Evolutionary conservation across 2,797 vertebrate genomes (phyloP).

Genomic region (Leuciscus waleckii): DNA sequence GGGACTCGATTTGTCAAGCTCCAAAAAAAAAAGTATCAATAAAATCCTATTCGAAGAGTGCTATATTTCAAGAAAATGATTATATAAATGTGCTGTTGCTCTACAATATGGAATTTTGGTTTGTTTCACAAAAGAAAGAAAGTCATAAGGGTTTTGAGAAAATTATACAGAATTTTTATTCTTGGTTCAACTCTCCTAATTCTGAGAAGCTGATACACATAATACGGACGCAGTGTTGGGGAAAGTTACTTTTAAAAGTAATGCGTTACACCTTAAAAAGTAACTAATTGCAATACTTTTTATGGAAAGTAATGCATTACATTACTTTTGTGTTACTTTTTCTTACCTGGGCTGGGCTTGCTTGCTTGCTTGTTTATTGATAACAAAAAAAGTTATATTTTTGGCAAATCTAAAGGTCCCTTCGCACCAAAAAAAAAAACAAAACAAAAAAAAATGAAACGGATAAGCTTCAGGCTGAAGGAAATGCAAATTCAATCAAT

Average conservation of each 20-base stretch:
- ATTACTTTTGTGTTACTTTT: neutral
- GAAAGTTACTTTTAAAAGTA: neutral
- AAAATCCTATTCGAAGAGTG: neutral
- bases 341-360: too few species aligned
- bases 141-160: neutral
- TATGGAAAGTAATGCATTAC: neutral
- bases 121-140: neutral
- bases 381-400: too few species aligned
- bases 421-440: too few species aligned
- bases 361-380: too few species aligned
- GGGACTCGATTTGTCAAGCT: neutral
- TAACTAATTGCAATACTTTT: neutral
- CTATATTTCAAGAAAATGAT: neutral
- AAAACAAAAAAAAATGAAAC: too few species aligned
- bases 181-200: slow-evolving; percentile 40
- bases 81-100: neutral
- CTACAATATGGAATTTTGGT: neutral
- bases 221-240: slow-evolving; percentile 16
- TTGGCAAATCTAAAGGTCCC: too few species aligned
- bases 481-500: neutral
- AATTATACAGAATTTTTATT: neutral
- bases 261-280: neutral
- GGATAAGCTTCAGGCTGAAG: neutral
- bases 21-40: neutral
- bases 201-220: slow-evolving; percentile 39